phyloP scores from a whole-genome alignment of 2,113 vertebrate genomes.

The Saccopteryx bilineata region DNA sequence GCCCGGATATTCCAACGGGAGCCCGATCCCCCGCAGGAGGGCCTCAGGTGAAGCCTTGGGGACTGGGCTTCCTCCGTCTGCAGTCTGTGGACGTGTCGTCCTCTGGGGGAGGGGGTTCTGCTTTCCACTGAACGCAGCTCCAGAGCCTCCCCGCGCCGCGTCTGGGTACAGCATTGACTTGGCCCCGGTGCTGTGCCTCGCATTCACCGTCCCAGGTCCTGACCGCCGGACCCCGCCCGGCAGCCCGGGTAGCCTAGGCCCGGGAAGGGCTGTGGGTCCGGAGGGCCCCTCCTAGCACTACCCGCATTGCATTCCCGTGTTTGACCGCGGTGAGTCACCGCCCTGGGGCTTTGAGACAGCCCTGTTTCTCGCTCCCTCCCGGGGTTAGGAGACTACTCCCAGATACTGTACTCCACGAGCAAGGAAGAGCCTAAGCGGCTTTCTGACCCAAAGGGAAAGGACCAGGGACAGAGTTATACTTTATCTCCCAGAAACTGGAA shows the following conservation, averaged over 20 bases:
- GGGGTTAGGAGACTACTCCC: constrained; percentile 11
- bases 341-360: constrained; percentile 53
- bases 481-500: background rate
- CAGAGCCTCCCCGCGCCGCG: background rate
- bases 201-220: background rate
- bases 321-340: constrained; percentile 74
- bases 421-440: background rate
- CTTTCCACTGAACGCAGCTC: background rate
- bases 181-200: background rate
- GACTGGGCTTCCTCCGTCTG: background rate
- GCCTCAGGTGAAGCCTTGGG: background rate
- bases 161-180: background rate
- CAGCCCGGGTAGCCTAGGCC: background rate
- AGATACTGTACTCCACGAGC: background rate
- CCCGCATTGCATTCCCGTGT: constrained; percentile 44
- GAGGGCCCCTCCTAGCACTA: too few relatives aligned
- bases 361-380: background rate
- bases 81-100: background rate
- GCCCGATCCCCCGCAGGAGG: background rate
- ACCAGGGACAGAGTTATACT: too few relatives aligned
- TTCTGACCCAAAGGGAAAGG: background rate
- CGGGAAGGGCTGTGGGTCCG: background rate
- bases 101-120: background rate
- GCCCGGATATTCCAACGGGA: background rate
- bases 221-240: background rate